A percentile compares a stretch with the other conserved stretches of the same genome.
These are phyloP conservation scores for Pristionchus entomophagus DNA, from an alignment of 2,888 invertebrate genomes.

Conservation along the genomic window DNA sequence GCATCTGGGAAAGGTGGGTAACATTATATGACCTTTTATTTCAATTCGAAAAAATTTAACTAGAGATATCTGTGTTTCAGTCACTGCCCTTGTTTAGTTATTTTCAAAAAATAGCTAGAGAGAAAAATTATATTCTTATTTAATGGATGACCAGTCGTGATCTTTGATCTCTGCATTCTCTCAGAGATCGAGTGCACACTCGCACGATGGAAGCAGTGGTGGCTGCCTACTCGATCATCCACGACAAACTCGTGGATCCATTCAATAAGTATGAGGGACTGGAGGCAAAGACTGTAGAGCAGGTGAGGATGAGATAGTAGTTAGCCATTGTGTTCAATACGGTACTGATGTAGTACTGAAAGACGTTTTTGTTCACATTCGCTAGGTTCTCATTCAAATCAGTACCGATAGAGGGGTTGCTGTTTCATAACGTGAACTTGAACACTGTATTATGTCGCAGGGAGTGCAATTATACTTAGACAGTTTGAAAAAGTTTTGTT, in stretches of 20 bases:
- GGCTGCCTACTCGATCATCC: conserved; percentile 63
- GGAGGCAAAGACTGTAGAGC: conserved; percentile 59
- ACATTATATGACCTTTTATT: background rate
- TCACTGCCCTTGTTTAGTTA: too few relatives aligned
- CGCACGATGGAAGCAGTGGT: conserved; percentile 69
- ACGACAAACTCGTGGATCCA: conserved; percentile 59
- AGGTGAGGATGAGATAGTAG: conserved; percentile 52
- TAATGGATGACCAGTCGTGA: background rate
- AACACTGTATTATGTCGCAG: too few relatives aligned
- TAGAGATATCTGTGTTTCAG: background rate
- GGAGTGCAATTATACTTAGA: too few relatives aligned
- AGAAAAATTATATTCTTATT: background rate
- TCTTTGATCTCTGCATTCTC: conserved; percentile 24
- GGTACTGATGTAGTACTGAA: too few relatives aligned
- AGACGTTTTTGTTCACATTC: too few relatives aligned
- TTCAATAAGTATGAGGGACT: conserved; percentile 62
- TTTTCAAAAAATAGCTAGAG: background rate
- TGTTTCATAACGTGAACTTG: too few relatives aligned
- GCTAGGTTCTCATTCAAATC: too few relatives aligned
- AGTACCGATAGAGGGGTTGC: too few relatives aligned
- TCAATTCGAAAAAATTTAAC: background rate
- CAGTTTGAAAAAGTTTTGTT: background rate
- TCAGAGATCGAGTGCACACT: conserved; percentile 60
- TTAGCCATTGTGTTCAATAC: too few relatives aligned
- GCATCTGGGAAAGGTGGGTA: too few relatives aligned